Percentiles rank a stretch among this genome's conserved stretches.
phyloP scores from a whole-genome alignment of 2,888 invertebrate species.

The Actias luna region DNA sequence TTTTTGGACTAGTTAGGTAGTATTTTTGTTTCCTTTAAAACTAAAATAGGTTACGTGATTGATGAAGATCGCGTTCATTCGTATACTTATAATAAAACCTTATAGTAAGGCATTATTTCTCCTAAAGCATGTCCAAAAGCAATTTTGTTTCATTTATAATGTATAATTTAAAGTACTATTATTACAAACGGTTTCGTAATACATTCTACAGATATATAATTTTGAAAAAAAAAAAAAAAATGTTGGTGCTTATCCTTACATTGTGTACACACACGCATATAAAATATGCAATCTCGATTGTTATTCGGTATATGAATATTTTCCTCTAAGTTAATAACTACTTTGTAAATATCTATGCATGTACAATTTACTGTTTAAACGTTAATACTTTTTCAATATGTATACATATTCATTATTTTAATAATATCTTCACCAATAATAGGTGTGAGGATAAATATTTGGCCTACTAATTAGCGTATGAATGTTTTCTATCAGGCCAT shows the following conservation, averaged over 20 bases:
- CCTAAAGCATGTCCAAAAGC: not conserved
- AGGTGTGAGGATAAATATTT: constrained; percentile 37
- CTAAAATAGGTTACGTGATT: not conserved
- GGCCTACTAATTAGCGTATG: constrained; percentile 42
- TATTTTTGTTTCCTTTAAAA: not conserved
- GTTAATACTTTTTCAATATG: constrained; percentile 42
- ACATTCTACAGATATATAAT: not conserved
- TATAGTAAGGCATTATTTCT: too few species aligned
- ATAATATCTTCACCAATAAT: constrained; percentile 39
- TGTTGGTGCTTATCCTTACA: constrained; percentile 64
- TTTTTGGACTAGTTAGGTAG: not conserved
- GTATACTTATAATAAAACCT: too few species aligned
- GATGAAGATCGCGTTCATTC: too few species aligned
- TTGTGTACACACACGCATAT: constrained; percentile 59
- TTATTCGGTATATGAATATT: constrained; percentile 50
- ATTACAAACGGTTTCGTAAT: not conserved
- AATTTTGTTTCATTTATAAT: not conserved
- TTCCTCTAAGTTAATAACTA: constrained; percentile 47
- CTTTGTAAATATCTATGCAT: constrained; percentile 60
- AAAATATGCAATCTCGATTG: constrained; percentile 56
- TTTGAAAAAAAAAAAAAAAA: constrained; percentile 29
- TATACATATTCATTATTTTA: constrained; percentile 29
- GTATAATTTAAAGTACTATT: not conserved
- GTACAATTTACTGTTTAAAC: constrained; percentile 54
- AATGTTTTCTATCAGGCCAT: not conserved